Evolutionary conservation across 2,888 invertebrate species (phyloP).

Genomic region (Caenorhabditis drosophilae): DNA sequence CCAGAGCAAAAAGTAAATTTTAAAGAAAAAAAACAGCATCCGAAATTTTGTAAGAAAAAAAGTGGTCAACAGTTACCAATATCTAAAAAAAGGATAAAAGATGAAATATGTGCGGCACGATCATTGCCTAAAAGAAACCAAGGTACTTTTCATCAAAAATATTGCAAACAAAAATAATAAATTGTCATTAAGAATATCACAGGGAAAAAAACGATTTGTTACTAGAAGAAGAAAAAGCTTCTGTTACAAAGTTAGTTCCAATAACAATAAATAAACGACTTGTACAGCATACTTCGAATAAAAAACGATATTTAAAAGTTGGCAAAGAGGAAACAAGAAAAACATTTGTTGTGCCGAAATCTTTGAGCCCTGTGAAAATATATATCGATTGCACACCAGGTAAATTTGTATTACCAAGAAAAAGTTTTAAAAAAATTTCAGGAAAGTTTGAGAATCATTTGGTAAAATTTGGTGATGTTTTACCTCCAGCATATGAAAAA

Average conservation of each 20-base stretch:
- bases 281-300: not conserved
- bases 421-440: not conserved
- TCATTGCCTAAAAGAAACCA: not conserved
- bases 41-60: no score
- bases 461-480: no score
- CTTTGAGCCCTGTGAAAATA: not conserved
- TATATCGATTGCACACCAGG: not conserved
- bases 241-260: not conserved
- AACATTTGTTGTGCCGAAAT: not conserved
- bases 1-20: no score
- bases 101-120: no score
- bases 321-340: not conserved
- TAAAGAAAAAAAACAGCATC: no score
- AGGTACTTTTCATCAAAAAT: no score
- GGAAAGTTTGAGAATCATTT: slow-evolving; percentile 1
- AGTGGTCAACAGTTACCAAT: no score
- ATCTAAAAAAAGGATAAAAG: no score
- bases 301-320: not conserved
- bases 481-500: not conserved
- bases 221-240: not conserved
- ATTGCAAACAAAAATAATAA: not conserved
- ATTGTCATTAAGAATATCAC: not conserved
- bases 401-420: not conserved
- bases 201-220: not conserved
- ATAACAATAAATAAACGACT: not conserved